Percentiles rank a stretch among this genome's conserved stretches.
These are phyloP conservation scores for Emydura subglobosa DNA, from an alignment of 2,113 vertebrate species.

Conservation along the genomic window DNA sequence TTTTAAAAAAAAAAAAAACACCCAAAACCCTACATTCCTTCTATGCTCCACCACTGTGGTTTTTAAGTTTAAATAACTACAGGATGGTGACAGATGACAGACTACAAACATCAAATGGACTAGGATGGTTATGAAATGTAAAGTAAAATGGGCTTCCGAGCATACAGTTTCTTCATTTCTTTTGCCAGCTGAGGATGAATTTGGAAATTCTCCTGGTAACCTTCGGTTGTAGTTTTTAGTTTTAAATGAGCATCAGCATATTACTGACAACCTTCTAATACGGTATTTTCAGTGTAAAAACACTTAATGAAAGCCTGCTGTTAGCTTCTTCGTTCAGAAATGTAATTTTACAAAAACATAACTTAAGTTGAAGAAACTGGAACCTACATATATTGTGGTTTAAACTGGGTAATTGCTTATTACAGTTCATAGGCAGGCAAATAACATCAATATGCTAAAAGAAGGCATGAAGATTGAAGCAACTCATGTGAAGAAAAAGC, in stretches of 20 bases:
- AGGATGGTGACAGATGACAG: not conserved
- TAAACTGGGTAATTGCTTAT: not conserved
- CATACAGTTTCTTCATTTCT: not conserved
- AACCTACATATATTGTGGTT: not conserved
- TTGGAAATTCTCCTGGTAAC: not conserved
- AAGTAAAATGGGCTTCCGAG: not conserved
- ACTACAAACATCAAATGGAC: not conserved
- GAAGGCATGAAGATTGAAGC: slow-evolving; percentile 98
- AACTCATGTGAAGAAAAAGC: slow-evolving; percentile 94
- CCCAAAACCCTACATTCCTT: not conserved
- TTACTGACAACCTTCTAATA: not conserved
- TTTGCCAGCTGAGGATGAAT: not conserved
- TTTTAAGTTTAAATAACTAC: not conserved
- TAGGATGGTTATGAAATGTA: not conserved
- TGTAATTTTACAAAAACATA: not conserved
- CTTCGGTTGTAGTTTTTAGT: not conserved
- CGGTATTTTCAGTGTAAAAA: not conserved
- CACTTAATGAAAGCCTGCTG: not conserved
- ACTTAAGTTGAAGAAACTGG: not conserved
- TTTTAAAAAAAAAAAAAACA: too few species aligned
- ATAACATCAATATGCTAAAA: slow-evolving; percentile 94
- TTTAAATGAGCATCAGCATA: not conserved
- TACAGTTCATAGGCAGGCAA: slow-evolving; percentile 96
- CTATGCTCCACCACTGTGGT: not conserved
- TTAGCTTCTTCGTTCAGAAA: not conserved